Evolutionary conservation across 2,888 invertebrate genomes (phyloP).

Genomic region (Criorhina ranunculi): DNA sequence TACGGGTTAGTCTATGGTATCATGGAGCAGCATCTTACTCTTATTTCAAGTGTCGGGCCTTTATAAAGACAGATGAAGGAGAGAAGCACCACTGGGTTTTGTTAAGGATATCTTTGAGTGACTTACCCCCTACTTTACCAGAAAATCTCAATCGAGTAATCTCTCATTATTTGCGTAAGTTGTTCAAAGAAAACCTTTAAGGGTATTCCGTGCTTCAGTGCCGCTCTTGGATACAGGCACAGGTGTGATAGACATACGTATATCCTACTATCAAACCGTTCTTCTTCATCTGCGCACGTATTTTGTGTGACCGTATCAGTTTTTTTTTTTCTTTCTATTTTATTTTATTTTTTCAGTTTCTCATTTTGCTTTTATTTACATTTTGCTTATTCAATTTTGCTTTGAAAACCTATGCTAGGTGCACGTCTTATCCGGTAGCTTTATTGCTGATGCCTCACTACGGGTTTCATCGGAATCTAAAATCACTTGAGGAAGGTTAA

Average conservation of each 20-base stretch:
- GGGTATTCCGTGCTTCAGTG: slow-evolving; percentile 27
- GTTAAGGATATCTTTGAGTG: slow-evolving; percentile 48
- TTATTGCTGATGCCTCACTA: slow-evolving; percentile 17
- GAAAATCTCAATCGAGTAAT: slow-evolving; percentile 54
- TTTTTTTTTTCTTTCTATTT: slow-evolving; percentile 8
- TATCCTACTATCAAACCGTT: slow-evolving; percentile 12
- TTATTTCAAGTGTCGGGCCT: slow-evolving; percentile 47
- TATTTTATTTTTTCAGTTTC: slow-evolving; percentile 42
- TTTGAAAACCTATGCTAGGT: slow-evolving; percentile 20
- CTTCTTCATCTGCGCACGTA: slow-evolving; percentile 39
- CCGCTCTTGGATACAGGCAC: slow-evolving; percentile 21
- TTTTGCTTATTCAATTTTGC: slow-evolving; percentile 35
- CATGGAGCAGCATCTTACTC: slow-evolving; percentile 38
- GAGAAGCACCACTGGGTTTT: slow-evolving; percentile 42
- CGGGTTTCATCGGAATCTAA: slow-evolving; percentile 18
- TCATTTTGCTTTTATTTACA: slow-evolving; percentile 52
- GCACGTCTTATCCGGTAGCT: slow-evolving; percentile 14
- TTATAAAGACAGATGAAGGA: slow-evolving; percentile 36
- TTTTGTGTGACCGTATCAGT: slow-evolving; percentile 27
- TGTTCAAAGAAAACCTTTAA: slow-evolving; percentile 60
- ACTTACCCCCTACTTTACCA: slow-evolving; percentile 42
- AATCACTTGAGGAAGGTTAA: slow-evolving; percentile 36
- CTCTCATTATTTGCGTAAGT: slow-evolving; percentile 59
- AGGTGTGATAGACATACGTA: slow-evolving; percentile 44
- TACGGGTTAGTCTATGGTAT: slow-evolving; percentile 38